A percentile compares a stretch with the other conserved stretches of the same genome.
These are phyloP conservation scores for Rhopalosiphum padi DNA, from an alignment of 1,140 invertebrate species.

Conservation along the genomic window DNA sequence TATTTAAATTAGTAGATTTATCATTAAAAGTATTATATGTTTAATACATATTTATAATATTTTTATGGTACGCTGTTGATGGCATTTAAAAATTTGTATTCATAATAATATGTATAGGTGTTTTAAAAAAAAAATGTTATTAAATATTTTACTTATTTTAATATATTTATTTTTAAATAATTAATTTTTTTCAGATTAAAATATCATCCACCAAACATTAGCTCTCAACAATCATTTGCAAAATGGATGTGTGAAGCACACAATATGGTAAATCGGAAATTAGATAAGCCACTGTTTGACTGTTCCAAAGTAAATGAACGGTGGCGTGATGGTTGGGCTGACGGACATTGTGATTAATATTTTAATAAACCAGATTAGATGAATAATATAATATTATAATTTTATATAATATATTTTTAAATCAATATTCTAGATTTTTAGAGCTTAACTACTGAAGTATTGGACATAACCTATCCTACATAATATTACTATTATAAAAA, in stretches of 20 bases:
- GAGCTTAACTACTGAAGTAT: too few relatives aligned
- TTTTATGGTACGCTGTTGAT: background rate
- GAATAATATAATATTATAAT: background rate
- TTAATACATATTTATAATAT: too few relatives aligned
- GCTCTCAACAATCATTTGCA: conserved; percentile 75
- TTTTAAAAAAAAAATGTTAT: too few relatives aligned
- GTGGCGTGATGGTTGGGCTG: conserved; percentile 94
- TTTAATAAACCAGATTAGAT: background rate
- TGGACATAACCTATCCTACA: too few relatives aligned
- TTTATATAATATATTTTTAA: background rate
- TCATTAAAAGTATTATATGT: background rate
- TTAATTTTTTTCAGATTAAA: conserved; percentile 72
- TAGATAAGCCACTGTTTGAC: conserved; percentile 94
- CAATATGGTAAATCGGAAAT: conserved; percentile 90
- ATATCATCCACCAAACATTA: conserved; percentile 76
- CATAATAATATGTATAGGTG: too few relatives aligned
- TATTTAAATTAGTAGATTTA: too few relatives aligned
- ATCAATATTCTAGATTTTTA: background rate
- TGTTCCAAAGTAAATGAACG: conserved; percentile 89
- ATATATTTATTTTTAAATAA: background rate
- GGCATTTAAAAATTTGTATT: background rate
- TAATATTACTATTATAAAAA: too few relatives aligned
- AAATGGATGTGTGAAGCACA: conserved; percentile 94
- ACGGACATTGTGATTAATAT: conserved; percentile 88
- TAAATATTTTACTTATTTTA: too few relatives aligned